Base-by-base conservation (phyloP, 2,797 vertebrate species). In the Cichlasoma orientale region DNA sequence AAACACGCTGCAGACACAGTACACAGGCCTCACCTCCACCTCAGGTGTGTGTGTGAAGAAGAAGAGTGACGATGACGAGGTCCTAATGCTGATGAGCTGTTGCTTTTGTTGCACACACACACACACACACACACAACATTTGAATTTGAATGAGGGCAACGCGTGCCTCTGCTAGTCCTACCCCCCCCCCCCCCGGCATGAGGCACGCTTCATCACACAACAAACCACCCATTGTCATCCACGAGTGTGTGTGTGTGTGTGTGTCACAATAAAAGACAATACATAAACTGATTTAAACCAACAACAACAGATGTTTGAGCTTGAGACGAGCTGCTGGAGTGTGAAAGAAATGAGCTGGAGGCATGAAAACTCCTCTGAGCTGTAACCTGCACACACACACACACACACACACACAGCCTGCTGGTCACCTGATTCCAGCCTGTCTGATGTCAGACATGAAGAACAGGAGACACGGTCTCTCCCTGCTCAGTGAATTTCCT, bases 111-210 rank as follows among this genome's bases (percentile, higher is more conserved):
- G 3, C 63, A 74, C 78, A 31, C 29, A 31, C 29, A 31, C 63
- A 74, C 78, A 31, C 29, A 31, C 5, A 31, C 29, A 31, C 29
- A 31, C 29, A 31, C 7, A 7, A 31, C 72, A 82, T 94, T 94
- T 86, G 95, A 38, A 95, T 94, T 87, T 3, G 92, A 95, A 96
- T 93, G 72, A 92, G 75, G 4, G 25, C 77, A 85, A 83, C 94
- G 90, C 94, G 94, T 95, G 94, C 92, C 93, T 94, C 91, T 68
- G 92, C 92, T 89, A 86, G 61, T 73, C 78, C 82, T 81, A 79
- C 82, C 54, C n/a, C 70, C 12, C 16, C 33, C 74, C 76, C 82
- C 52, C 52, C 72, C n/a, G n/a, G 76, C 90, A 90, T 74, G 72
- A 77, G 92, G 88, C 94, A 94, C 88, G 83, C 94, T 92, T 88